A percentile compares a stretch with the other conserved stretches of the same genome.
Conservation (phyloP, 2,888 invertebrate species). For the Meteorus cinctellus region DNA sequence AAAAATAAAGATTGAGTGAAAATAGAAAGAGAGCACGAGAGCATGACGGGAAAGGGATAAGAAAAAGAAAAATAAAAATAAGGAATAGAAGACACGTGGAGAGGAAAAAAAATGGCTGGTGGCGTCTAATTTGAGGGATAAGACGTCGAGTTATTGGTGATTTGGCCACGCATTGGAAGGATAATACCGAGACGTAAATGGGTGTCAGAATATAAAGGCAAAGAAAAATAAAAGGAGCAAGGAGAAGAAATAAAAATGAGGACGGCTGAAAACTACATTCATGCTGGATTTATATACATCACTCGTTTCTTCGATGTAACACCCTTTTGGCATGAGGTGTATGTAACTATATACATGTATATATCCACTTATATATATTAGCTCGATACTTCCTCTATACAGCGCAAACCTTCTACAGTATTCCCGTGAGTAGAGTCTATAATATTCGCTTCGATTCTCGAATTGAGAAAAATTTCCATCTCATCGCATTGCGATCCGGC, state of each 20-base stretch:
- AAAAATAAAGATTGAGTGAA: constrained; percentile 60
- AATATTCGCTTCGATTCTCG: constrained; percentile 5
- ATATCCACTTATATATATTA: neutral
- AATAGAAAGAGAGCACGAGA: constrained; percentile 38
- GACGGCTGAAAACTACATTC: constrained; percentile 24
- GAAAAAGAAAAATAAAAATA: constrained; percentile 11
- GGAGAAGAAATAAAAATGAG: neutral
- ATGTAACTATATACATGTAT: neutral
- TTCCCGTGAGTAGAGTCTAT: constrained; percentile 6
- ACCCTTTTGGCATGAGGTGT: neutral
- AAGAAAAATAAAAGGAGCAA: constrained; percentile 16
- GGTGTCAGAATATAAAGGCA: constrained; percentile 52
- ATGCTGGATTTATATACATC: constrained; percentile 28
- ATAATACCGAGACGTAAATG: constrained; percentile 57
- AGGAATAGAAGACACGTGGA: constrained; percentile 27
- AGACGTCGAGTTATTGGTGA: constrained; percentile 65
- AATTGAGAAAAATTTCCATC: constrained; percentile 15
- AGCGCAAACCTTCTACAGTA: neutral
- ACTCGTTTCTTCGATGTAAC: constrained; percentile 17
- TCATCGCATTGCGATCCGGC: constrained; percentile 22
- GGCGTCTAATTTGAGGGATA: constrained; percentile 64
- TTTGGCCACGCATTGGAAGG: constrained; percentile 50
- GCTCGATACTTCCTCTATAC: neutral
- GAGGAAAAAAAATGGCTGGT: constrained; percentile 41
- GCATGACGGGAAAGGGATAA: constrained; percentile 20